These are phyloP conservation scores for Cabera pusaria DNA, from an alignment of 2,888 invertebrate species.

Conservation along the genomic window DNA sequence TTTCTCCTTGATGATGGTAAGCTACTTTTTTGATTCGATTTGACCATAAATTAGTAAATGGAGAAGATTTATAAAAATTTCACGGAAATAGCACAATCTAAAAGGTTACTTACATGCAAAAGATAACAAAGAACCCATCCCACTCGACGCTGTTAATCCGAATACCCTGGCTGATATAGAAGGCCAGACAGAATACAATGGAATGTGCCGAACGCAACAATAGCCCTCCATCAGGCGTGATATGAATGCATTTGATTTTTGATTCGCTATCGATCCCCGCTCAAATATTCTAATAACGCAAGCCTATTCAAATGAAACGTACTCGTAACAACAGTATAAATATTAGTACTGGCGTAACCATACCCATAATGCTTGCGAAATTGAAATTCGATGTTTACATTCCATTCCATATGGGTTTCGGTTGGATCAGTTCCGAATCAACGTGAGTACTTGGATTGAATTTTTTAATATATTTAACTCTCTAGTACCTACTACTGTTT, in stretches of 20 bases:
- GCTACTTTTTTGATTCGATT: too few relatives aligned
- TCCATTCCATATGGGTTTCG: constrained; percentile 15
- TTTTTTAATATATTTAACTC: too few relatives aligned
- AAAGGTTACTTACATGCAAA: too few relatives aligned
- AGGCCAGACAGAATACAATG: constrained; percentile 70
- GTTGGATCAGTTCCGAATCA: not conserved
- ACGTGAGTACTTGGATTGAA: too few relatives aligned
- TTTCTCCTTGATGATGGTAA: too few relatives aligned
- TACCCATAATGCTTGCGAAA: constrained; percentile 20
- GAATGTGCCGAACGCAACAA: constrained; percentile 65
- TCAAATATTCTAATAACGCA: constrained; percentile 36
- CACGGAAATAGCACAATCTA: too few relatives aligned
- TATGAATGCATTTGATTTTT: constrained; percentile 53
- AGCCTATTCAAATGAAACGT: not conserved
- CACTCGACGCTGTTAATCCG: constrained; percentile 35
- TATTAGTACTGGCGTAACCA: too few relatives aligned
- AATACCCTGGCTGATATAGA: constrained; percentile 43
- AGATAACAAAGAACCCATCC: constrained; percentile 37
- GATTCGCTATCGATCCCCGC: constrained; percentile 44
- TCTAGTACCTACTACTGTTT: too few relatives aligned
- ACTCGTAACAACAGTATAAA: too few relatives aligned
- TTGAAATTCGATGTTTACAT: constrained; percentile 18
- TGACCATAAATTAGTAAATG: too few relatives aligned
- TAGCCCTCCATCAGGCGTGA: constrained; percentile 54
- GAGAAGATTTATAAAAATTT: too few relatives aligned